Evolutionary conservation across 2,113 vertebrate genomes (phyloP).

Genomic region (Meleagris gallopavo): DNA sequence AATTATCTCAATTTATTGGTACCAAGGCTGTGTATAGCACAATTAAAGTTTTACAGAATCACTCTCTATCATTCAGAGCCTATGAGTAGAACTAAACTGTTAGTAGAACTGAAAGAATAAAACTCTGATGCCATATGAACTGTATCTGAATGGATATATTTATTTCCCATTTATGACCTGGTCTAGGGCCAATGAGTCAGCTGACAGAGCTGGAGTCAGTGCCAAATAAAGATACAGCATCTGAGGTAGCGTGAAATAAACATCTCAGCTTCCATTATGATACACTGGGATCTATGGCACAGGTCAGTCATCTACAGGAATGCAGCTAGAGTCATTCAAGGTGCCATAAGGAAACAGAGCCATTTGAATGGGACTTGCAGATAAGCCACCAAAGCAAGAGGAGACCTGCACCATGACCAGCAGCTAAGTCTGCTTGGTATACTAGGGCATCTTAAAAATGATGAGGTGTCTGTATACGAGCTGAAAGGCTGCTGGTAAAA

Average conservation of each 20-base stretch:
- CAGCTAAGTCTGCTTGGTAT: not conserved
- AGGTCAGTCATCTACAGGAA: not conserved
- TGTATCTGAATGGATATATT: not conserved
- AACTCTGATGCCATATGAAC: not conserved
- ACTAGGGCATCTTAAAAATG: not conserved
- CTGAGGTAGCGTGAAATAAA: not conserved
- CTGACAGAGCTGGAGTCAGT: not conserved
- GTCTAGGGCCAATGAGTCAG: not conserved
- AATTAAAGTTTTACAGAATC: not conserved
- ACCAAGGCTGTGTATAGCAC: not conserved
- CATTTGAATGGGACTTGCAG: not conserved
- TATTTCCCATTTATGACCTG: not conserved
- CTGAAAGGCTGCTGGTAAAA: not conserved
- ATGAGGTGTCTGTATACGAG: not conserved
- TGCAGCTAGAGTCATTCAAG: not conserved
- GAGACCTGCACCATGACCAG: not conserved
- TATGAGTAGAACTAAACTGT: not conserved
- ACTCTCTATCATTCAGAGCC: not conserved
- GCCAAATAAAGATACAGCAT: not conserved
- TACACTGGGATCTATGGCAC: not conserved
- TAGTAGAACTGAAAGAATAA: not conserved
- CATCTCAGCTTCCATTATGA: not conserved
- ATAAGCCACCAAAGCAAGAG: not conserved
- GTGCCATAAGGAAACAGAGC: not conserved
- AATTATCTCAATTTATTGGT: not conserved